A percentile compares a stretch with the other conserved stretches of the same genome.
These are phyloP conservation scores for Rhynchopsitta pachyrhyncha DNA, from an alignment of 2,113 vertebrate species.

Conservation along the genomic window DNA sequence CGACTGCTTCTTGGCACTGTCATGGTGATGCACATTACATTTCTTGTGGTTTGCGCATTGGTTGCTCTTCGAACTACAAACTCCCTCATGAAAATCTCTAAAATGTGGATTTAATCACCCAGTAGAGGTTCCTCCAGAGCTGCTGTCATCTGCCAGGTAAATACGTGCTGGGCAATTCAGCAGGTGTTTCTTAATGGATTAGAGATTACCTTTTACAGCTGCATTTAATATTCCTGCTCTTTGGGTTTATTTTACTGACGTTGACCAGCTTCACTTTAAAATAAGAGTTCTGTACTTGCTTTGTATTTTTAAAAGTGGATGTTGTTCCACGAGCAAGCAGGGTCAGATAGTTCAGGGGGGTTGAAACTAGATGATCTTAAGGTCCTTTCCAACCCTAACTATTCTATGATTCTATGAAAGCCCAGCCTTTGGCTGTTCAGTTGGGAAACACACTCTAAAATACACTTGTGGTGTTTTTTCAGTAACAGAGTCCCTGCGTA, in stretches of 20 bases:
- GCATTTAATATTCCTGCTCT: slow-evolving; percentile 7
- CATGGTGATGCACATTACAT: not conserved
- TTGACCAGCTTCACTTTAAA: not conserved
- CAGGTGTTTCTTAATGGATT: slow-evolving; percentile 34
- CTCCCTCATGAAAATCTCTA: not conserved
- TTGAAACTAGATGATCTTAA: too few species aligned
- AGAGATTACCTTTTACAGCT: slow-evolving; percentile 21
- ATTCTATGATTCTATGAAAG: not conserved
- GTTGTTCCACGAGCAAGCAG: not conserved
- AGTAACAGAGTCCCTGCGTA: not conserved
- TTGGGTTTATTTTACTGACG: not conserved
- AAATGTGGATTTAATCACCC: slow-evolving; percentile 25
- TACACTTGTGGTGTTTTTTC: not conserved
- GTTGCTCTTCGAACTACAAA: not conserved
- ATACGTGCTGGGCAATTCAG: not conserved
- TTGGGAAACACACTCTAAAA: not conserved
- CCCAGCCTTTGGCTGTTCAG: not conserved
- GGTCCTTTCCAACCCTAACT: too few species aligned
- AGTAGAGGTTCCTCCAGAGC: not conserved
- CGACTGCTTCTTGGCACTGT: not conserved
- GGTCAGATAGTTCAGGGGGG: not conserved
- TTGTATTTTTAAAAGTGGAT: not conserved
- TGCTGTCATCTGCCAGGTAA: slow-evolving; percentile 9
- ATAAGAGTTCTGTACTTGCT: not conserved
- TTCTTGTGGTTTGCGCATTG: not conserved